Conservation (phyloP, 2,888 invertebrate genomes). For the Disparrhopalites patrizii region DNA sequence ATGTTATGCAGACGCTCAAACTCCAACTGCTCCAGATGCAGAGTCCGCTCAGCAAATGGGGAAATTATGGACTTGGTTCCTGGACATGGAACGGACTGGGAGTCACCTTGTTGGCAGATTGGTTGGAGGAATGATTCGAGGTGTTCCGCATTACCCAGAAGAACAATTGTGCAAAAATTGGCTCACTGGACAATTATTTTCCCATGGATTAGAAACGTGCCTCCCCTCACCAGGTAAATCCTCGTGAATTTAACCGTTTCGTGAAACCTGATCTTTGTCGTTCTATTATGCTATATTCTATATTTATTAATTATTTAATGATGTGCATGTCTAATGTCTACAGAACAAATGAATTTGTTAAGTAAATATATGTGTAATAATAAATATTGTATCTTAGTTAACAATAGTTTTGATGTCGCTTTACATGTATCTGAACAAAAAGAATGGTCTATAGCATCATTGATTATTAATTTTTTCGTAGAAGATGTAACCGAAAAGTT, state of each 20-base stretch:
- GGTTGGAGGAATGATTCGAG: conserved; percentile 58
- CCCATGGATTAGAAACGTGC: conserved; percentile 50
- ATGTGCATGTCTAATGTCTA: too few relatives aligned
- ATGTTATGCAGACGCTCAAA: conserved; percentile 53
- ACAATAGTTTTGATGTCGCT: too few relatives aligned
- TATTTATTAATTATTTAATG: too few relatives aligned
- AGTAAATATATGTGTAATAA: too few relatives aligned
- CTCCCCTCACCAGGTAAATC: not conserved
- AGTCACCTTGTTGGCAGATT: conserved; percentile 59
- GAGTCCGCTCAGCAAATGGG: conserved; percentile 46
- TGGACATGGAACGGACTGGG: conserved; percentile 60
- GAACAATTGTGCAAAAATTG: conserved; percentile 55
- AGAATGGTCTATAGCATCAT: too few relatives aligned
- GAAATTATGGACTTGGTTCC: conserved; percentile 58
- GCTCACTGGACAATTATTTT: conserved; percentile 54
- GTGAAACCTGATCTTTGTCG: too few relatives aligned
- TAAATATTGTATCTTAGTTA: too few relatives aligned
- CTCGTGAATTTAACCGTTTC: too few relatives aligned
- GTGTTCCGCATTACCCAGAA: conserved; percentile 53
- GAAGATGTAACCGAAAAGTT: conserved; percentile 19
- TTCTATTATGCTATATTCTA: too few relatives aligned
- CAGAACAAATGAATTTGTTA: too few relatives aligned
- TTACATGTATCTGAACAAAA: too few relatives aligned
- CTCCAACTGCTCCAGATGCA: conserved; percentile 55
- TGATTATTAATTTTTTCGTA: not conserved